A percentile compares a stretch with the other conserved stretches of the same genome.
Evolutionary conservation across 2,113 vertebrate genomes (phyloP).

Genomic region (Corythaixoides concolor): DNA sequence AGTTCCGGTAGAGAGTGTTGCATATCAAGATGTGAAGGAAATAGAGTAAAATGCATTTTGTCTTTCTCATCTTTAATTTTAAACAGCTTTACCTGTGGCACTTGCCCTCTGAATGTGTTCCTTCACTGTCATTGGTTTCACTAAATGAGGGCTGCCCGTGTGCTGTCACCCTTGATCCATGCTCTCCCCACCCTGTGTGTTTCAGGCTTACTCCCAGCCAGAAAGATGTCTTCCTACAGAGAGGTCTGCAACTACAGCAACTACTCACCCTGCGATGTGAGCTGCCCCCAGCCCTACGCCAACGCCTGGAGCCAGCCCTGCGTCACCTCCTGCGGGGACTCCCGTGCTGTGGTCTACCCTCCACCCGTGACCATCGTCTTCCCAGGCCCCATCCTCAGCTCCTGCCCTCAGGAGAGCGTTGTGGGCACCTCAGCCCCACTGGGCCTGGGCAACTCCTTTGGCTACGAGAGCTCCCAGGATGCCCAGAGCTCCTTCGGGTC

Average conservation of each 20-base stretch:
- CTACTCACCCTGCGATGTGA: background rate
- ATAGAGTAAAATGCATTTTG: background rate
- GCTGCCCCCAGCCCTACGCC: fast-evolving
- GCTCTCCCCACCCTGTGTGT: background rate
- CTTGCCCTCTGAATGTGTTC: background rate
- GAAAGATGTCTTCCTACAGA: background rate
- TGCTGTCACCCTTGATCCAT: fast-evolving
- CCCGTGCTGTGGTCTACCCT: background rate
- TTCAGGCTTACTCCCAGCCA: background rate
- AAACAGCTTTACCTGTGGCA: background rate
- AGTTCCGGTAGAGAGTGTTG: no score
- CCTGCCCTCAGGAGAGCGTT: background rate
- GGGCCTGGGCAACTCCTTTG: background rate
- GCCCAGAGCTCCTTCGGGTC: background rate
- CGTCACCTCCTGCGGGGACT: background rate
- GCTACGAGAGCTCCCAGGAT: background rate
- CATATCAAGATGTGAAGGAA: background rate
- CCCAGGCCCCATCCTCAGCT: conserved; percentile 24
- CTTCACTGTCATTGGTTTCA: background rate
- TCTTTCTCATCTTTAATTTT: background rate
- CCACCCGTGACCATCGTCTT: background rate
- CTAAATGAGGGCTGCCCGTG: background rate
- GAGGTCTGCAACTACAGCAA: background rate
- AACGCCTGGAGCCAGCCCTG: background rate
- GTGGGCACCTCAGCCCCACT: background rate